Evolutionary conservation across 2,113 vertebrate genomes (phyloP).

Genomic region (Hypomesus transpacificus): DNA sequence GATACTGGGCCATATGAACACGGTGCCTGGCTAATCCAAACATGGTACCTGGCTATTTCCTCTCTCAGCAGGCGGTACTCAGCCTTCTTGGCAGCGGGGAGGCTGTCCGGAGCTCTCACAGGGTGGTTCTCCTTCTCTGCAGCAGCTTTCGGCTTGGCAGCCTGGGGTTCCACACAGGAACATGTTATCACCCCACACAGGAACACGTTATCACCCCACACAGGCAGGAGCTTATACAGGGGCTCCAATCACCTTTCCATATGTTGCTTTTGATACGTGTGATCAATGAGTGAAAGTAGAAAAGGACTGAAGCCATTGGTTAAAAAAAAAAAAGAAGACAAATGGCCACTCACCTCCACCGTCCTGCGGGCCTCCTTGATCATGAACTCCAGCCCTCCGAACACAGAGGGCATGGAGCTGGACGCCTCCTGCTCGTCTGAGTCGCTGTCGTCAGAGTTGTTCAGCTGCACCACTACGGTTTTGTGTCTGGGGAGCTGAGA

Average conservation of each 20-base stretch:
- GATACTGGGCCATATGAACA: neutral
- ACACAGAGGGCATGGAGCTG: conserved; percentile 74
- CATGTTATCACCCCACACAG: neutral
- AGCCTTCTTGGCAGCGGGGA: conserved; percentile 83
- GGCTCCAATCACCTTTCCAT: neutral
- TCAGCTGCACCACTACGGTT: conserved; percentile 90
- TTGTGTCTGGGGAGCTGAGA: conserved; percentile 91
- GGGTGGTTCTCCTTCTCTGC: conserved; percentile 97
- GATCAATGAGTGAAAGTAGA: no score
- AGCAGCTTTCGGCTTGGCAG: conserved; percentile 85
- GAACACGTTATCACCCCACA: neutral
- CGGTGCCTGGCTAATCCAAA: neutral
- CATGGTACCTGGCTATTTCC: conserved; percentile 83
- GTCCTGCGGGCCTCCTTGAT: conserved; percentile 96
- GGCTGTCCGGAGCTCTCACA: conserved; percentile 79
- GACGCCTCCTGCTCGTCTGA: conserved; percentile 82
- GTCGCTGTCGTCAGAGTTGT: conserved; percentile 92
- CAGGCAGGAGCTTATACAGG: neutral
- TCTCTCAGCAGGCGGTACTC: conserved; percentile 87
- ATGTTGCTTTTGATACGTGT: no score
- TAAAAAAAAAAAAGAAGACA: no score
- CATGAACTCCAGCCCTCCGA: conserved; percentile 96
- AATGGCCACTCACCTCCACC: conserved; percentile 79
- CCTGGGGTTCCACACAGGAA: conserved; percentile 65
- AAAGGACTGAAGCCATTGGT: no score